phyloP scores from a whole-genome alignment of 2,113 vertebrate genomes.

The Bubalus kerabau region DNA sequence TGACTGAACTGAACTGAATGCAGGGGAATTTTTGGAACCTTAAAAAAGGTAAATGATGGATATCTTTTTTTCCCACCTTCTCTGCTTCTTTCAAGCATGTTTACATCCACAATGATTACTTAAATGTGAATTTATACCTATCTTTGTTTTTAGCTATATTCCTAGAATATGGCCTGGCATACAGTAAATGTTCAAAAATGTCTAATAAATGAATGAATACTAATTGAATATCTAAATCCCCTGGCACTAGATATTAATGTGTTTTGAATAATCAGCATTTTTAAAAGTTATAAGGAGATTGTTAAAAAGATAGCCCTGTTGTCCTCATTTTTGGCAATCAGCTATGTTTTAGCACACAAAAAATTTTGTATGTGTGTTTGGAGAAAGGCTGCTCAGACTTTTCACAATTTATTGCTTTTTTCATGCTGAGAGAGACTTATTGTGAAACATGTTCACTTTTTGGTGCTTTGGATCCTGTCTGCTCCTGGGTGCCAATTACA shows the following conservation, averaged over 20 bases:
- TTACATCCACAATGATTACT: not conserved
- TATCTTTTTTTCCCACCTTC: not conserved
- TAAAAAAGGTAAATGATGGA: not conserved
- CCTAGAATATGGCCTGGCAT: not conserved
- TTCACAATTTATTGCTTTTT: conserved; percentile 49
- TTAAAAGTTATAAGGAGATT: not conserved
- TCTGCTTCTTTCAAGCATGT: not conserved
- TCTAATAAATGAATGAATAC: not conserved
- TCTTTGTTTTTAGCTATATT: not conserved
- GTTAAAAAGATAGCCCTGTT: not conserved
- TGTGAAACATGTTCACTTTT: conserved; percentile 47
- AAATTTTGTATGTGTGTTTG: conserved; percentile 17
- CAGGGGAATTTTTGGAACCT: not conserved
- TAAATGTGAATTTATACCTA: not conserved
- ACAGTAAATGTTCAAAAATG: not conserved
- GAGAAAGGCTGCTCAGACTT: conserved; percentile 31
- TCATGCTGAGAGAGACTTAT: conserved; percentile 56
- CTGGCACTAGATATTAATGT: not conserved
- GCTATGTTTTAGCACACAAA: not conserved
- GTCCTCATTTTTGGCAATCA: conserved; percentile 22
- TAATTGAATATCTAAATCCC: not conserved
- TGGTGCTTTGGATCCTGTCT: conserved; percentile 40
- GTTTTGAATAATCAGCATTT: not conserved
- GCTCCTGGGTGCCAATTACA: conserved; percentile 61
- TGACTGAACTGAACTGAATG: not conserved